Evolutionary conservation across 2,797 vertebrate genomes (phyloP), one percentile per base, ranked within the genome.

Genomic region (Pelochelys cantorii): DNA sequence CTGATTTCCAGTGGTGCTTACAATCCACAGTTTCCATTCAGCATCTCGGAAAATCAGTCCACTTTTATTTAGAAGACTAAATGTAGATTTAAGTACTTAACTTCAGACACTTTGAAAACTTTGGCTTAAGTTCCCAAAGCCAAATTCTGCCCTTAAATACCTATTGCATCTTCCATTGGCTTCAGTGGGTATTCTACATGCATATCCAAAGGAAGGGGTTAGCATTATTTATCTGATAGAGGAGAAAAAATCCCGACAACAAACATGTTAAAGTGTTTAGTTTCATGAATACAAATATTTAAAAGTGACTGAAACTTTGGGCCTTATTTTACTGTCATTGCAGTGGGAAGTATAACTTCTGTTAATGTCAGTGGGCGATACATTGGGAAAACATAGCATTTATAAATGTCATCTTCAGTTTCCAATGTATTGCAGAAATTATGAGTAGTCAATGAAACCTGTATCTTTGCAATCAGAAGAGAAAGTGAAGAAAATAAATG

Each of bases 401-500:
- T 13, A 53, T 13, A 57, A 93, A 23, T 57, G 56, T 11, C 80
- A n/a, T 14, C 1, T 0, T 55, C 54, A 65, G 48, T 23, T 93
- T 37, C 57, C 62, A 84, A 48, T 31, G 62, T 4, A 86, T 29
- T 12, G 83, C 53, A 54, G 11, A 86, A 60, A 42, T 89, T 87
- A 79, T 29, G 52, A 88, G 57, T 20, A 84, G 60, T 55, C 90
- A 88, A 55, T 52, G 11, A 71, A 93, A 86, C 89, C 37, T 53
- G 13, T 7, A 90, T 23, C 56, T 78, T 92, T 88, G 86, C 31
- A 79, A 92, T 75, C 56, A n/a, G 31, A 2, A 34, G 5, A 34
- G 37, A 77, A 4, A 93, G 53, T 1, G 0, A 55, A 89, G 96
- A 93, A 95, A 96, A 90, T 81, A 89, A 79, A 88, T 96, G 95